Percentiles rank a stretch among this genome's conserved stretches.
Conservation (phyloP, 2,113 vertebrate genomes). For the Hemibagrus wyckioides region DNA sequence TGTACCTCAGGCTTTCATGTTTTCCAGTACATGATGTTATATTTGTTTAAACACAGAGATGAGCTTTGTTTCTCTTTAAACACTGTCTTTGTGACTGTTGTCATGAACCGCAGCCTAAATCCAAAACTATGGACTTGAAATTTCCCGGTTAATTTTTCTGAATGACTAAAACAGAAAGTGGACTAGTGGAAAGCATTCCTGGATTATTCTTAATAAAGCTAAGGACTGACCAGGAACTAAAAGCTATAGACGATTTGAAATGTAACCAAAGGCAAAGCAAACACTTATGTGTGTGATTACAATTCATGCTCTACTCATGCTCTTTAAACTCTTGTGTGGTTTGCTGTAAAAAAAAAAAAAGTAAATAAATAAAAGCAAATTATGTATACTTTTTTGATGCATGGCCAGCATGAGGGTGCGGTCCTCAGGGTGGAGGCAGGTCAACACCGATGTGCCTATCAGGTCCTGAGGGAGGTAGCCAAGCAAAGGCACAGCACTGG, state of each 20-base stretch:
- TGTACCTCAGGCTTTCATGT: too few species aligned
- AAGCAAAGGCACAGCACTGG: conserved; percentile 87
- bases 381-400: conserved; percentile 81
- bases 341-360: too few species aligned
- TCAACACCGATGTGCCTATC: conserved; percentile 82
- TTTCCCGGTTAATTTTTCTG: not conserved
- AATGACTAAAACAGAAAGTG: not conserved
- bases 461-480: conserved; percentile 91
- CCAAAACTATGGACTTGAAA: not conserved
- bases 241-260: not conserved
- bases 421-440: conserved; percentile 84
- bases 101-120: not conserved
- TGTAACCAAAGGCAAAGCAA: not conserved
- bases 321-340: too few species aligned
- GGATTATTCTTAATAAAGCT: not conserved
- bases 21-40: too few species aligned
- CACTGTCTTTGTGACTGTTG: not conserved
- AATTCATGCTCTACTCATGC: not conserved
- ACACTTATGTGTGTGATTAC: not conserved
- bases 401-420: conserved; percentile 80
- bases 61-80: not conserved
- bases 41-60: not conserved
- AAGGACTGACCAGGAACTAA: not conserved
- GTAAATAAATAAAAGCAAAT: too few species aligned
- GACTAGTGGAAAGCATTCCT: not conserved